Evolutionary conservation across 2,113 vertebrate genomes (phyloP), one percentile per base, ranked within the genome.

Genomic region (Thunnus thynnus): DNA sequence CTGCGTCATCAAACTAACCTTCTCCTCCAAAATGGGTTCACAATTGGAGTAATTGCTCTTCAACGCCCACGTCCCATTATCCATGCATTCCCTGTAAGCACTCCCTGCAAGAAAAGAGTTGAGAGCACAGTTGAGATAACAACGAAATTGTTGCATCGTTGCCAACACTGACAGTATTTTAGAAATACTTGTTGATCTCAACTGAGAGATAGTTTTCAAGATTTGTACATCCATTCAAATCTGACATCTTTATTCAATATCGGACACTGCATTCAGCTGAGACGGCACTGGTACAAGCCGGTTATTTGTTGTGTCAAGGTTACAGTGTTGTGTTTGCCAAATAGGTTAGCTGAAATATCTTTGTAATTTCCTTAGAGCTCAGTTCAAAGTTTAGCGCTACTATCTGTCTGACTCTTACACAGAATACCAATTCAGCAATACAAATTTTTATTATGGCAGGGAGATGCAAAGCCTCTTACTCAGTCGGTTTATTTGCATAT

Each of bases 41-140:
- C 98, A 99, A 82, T 96, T 96, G 9, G 98, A 99, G 92, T 99
- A 99, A 95, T 99, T 98, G 91, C 97, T 97, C 92, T 95, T 96
- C 54, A 96, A 91, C 36, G 98, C 97, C 98, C 98, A 99, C 0
- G 97, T 99, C 13, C 98, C 98, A 14, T 99, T 99, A 76, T 96
- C 97, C 90, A 97, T 92, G 90, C 98, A 99, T 89, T 98, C 97
- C 85, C 98, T 96, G 92, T 97, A 98, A 56, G 96, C 97, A 51
- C 95, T 99, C 88, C 97, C 98, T 99, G 90, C 36, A 79, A 86
- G 63, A 67, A 22, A 61, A 78, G 27, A 74, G 64, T 30, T 11
- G 22, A 18, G 13, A 47, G 32, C 18, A 48, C 0, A 9, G 27
- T 47, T 72, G 18, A 75, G 47, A 36, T 68, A 55, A 50, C 22